Evolutionary conservation across 1,140 invertebrate species (phyloP).

Genomic region (Aphelinus certus): DNA sequence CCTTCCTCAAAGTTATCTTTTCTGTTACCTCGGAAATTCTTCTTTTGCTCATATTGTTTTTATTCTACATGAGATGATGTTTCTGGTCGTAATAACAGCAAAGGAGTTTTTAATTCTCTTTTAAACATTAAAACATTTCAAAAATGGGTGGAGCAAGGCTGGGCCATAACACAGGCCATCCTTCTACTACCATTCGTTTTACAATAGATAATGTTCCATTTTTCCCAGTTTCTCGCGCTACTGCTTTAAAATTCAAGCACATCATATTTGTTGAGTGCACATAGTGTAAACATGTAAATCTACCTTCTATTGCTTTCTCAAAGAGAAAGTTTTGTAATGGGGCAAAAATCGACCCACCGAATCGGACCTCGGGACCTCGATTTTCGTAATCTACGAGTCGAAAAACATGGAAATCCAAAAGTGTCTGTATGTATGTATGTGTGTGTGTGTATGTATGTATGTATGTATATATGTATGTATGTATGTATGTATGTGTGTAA

Average conservation of each 20-base stretch:
- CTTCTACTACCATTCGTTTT: not conserved
- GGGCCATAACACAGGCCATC: constrained; percentile 54
- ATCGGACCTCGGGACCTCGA: too few relatives aligned
- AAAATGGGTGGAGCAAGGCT: constrained; percentile 52
- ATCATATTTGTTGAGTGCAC: not conserved
- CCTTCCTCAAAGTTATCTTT: constrained; percentile 4
- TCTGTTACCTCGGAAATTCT: not conserved
- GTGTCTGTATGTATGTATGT: too few relatives aligned
- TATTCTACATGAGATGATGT: not conserved
- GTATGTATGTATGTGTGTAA: too few relatives aligned
- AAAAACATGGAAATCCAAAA: too few relatives aligned
- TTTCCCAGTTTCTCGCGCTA: constrained; percentile 6
- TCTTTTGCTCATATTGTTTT: not conserved
- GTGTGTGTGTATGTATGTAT: too few relatives aligned
- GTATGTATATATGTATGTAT: too few relatives aligned
- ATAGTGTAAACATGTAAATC: not conserved
- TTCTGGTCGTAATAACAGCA: constrained; percentile 3
- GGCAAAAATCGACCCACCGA: too few relatives aligned
- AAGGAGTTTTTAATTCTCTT: constrained; percentile 26
- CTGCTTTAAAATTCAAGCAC: not conserved
- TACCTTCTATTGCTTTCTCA: not conserved
- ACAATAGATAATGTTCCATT: not conserved
- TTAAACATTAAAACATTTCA: constrained; percentile 41
- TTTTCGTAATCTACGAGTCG: too few relatives aligned
- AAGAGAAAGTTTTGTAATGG: not conserved